phyloP scores from a whole-genome alignment of 1,140 invertebrate genomes.

The Diabrotica virgifera region DNA sequence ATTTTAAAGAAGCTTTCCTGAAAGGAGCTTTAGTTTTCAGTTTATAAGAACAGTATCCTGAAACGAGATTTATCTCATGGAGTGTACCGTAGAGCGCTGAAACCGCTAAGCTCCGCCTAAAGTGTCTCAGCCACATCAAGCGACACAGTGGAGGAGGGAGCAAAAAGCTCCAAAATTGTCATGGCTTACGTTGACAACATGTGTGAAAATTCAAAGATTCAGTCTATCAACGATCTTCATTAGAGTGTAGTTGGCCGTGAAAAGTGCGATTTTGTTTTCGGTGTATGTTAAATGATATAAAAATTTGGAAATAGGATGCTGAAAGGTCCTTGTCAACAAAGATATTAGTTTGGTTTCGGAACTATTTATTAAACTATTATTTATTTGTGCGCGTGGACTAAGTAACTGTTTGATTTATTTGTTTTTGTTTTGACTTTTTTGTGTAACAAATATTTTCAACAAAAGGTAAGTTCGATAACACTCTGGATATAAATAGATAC shows the following conservation, averaged over 20 bases:
- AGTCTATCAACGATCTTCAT: conserved; percentile 42
- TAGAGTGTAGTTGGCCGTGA: conserved; percentile 36
- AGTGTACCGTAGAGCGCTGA: conserved; percentile 12
- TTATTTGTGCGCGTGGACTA: conserved; percentile 4
- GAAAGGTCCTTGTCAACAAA: conserved; percentile 32
- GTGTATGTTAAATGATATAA: conserved; percentile 18
- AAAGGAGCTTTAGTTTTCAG: too few relatives aligned
- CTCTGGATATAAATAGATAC: too few relatives aligned
- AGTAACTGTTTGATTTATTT: neutral
- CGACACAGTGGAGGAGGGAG: conserved; percentile 4
- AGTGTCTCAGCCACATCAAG: conserved; percentile 16
- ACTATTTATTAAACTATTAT: conserved; percentile 19
- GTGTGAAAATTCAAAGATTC: conserved; percentile 40
- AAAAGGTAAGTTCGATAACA: neutral
- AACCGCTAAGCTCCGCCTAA: conserved; percentile 21
- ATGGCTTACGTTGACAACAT: conserved; percentile 42
- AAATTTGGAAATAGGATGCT: conserved; percentile 12
- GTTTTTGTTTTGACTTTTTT: neutral
- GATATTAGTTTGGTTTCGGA: conserved; percentile 34
- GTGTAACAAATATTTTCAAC: neutral
- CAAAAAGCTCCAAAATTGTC: conserved; percentile 31
- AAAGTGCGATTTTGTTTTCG: conserved; percentile 30
- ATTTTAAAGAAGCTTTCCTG: too few relatives aligned
- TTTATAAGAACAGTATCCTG: neutral
- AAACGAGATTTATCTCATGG: conserved; percentile 9